Evolutionary conservation across 2,113 vertebrate species (phyloP).

Genomic region (Ammodytes marinus): DNA sequence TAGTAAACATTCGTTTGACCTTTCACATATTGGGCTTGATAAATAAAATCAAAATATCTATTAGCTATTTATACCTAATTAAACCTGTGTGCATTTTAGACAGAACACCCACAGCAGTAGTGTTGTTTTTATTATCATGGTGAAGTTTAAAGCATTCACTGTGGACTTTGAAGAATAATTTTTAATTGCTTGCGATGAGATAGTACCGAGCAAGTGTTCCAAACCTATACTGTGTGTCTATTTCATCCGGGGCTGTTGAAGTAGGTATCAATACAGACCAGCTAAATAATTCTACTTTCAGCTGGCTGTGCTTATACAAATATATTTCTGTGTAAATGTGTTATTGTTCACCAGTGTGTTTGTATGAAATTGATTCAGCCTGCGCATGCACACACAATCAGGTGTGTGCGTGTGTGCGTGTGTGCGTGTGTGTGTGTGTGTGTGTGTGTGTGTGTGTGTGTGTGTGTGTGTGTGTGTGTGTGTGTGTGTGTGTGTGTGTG

Average conservation of each 20-base stretch:
- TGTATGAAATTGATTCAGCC: constrained; percentile 19
- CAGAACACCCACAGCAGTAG: background rate
- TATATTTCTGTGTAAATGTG: background rate
- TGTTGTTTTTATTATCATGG: background rate
- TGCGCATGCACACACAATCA: constrained; percentile 20
- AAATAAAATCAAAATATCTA: background rate
- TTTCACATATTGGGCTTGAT: background rate
- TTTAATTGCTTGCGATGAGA: background rate
- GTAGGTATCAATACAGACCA: constrained; percentile 1
- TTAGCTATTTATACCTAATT: background rate
- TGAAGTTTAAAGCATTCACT: background rate
- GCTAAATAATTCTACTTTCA: background rate
- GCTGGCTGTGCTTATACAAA: background rate
- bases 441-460: no score
- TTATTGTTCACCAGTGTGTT: constrained; percentile 28
- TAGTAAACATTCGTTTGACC: background rate
- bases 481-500: no score
- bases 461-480: no score
- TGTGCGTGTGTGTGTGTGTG: no score
- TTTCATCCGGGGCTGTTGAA: background rate
- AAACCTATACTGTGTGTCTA: background rate
- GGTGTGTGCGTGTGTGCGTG: constrained; percentile 4
- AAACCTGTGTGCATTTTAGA: background rate
- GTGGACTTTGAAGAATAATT: background rate
- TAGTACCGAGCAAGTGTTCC: background rate